phyloP scores from a whole-genome alignment of 2,113 vertebrate genomes.

The Boleophthalmus pectinirostris region DNA sequence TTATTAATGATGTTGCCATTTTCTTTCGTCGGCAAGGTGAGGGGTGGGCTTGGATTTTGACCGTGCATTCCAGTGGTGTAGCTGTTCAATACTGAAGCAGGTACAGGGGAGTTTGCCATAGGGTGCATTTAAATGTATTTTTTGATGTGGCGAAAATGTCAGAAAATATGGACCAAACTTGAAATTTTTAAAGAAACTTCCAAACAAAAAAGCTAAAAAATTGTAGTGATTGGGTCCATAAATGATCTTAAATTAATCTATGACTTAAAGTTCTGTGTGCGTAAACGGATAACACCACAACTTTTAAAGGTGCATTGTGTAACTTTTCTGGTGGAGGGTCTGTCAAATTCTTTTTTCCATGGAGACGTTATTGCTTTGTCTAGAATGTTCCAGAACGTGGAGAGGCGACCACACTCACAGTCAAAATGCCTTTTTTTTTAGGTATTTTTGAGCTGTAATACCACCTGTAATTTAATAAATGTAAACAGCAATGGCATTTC shows the following conservation, averaged over 20 bases:
- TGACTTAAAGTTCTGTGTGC: not conserved
- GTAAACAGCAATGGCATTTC: no score
- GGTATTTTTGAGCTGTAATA: no score
- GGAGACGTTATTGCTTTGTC: no score
- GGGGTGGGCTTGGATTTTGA: conserved; percentile 37
- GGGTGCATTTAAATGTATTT: not conserved
- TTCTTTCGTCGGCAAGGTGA: conserved; percentile 41
- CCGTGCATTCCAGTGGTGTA: conserved; percentile 31
- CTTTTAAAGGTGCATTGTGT: no score
- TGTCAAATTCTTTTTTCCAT: no score
- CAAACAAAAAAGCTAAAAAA: not conserved
- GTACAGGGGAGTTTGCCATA: not conserved
- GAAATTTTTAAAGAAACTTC: not conserved
- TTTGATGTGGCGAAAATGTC: not conserved
- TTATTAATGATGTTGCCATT: conserved; percentile 64
- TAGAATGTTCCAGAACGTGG: no score
- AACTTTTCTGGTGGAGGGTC: no score
- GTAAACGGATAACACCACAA: not conserved
- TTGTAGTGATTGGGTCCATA: not conserved
- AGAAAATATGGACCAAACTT: not conserved
- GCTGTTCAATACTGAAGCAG: conserved; percentile 21
- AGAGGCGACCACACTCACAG: no score
- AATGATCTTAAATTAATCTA: not conserved
- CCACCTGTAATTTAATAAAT: no score
- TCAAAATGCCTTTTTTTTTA: no score